phyloP scores from a whole-genome alignment of 2,888 invertebrate genomes.

The Ernsta delagoae region DNA sequence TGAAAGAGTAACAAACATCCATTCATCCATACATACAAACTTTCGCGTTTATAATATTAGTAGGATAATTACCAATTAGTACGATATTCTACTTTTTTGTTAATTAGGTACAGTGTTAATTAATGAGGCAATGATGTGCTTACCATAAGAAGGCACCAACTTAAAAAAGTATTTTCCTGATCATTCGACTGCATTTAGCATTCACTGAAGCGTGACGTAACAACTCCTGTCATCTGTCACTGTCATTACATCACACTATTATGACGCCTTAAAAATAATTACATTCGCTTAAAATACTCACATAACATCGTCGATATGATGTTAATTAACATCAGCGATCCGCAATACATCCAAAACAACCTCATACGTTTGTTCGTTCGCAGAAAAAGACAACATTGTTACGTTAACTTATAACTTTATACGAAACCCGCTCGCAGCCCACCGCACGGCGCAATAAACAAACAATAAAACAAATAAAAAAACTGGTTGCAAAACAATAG shows the following conservation, averaged over 20 bases:
- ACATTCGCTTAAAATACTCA: slow-evolving; percentile 24
- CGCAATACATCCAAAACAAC: slow-evolving; percentile 29
- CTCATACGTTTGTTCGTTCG: slow-evolving; percentile 16
- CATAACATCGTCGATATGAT: slow-evolving; percentile 17
- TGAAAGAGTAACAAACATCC: too few species aligned
- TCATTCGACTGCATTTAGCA: slow-evolving; percentile 14
- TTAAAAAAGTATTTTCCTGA: background rate
- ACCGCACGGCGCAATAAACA: slow-evolving; percentile 65
- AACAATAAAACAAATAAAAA: slow-evolving; percentile 57
- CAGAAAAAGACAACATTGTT: slow-evolving; percentile 38
- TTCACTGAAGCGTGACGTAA: slow-evolving; percentile 3
- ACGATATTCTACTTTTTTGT: too few species aligned
- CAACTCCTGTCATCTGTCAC: slow-evolving; percentile 28
- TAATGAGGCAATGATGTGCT: too few species aligned
- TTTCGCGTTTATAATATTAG: too few species aligned
- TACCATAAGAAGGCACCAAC: too few species aligned
- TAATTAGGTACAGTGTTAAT: too few species aligned
- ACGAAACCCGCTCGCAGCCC: slow-evolving; percentile 47
- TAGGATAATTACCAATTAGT: too few species aligned
- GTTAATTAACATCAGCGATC: slow-evolving; percentile 30
- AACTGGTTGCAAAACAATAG: slow-evolving; percentile 78
- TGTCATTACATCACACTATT: slow-evolving; percentile 29
- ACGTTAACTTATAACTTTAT: slow-evolving; percentile 48
- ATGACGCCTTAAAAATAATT: slow-evolving; percentile 28
- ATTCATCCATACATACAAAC: too few species aligned